Evolutionary conservation across 2,888 invertebrate species (phyloP).

Genomic region (Epiperipatus broadwayi): DNA sequence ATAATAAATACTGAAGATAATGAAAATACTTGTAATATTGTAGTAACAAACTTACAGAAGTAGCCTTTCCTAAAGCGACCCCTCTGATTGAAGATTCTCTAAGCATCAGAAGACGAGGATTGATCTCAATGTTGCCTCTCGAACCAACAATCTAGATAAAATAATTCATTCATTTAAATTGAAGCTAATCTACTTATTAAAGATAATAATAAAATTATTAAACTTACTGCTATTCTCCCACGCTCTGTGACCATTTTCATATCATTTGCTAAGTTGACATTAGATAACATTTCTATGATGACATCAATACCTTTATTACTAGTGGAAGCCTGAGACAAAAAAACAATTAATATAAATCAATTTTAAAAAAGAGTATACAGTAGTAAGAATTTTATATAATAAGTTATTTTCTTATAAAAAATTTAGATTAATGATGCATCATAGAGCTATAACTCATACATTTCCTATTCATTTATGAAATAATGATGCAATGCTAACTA

Average conservation of each 20-base stretch:
- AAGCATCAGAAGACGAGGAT: conserved; percentile 29
- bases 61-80: conserved; percentile 20
- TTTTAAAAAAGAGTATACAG: too few species aligned
- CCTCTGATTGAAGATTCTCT: conserved; percentile 29
- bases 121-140: conserved; percentile 28
- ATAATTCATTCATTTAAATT: conserved; percentile 8
- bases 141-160: conserved; percentile 30
- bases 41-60: conserved; percentile 15
- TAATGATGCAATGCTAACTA: too few species aligned
- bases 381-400: too few species aligned
- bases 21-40: conserved; percentile 15
- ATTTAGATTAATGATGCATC: too few species aligned
- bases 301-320: conserved; percentile 32
- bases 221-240: conserved; percentile 32
- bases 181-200: too few species aligned
- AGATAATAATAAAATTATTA: not conserved
- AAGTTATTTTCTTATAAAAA: too few species aligned
- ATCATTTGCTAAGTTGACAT: conserved; percentile 35
- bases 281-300: conserved; percentile 38
- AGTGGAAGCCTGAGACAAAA: conserved; percentile 24
- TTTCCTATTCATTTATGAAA: too few species aligned
- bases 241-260: conserved; percentile 27
- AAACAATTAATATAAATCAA: not conserved
- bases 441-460: too few species aligned
- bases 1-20: too few species aligned